Base-by-base conservation (phyloP, 1,140 invertebrate species). In the Nephila pilipes region DNA sequence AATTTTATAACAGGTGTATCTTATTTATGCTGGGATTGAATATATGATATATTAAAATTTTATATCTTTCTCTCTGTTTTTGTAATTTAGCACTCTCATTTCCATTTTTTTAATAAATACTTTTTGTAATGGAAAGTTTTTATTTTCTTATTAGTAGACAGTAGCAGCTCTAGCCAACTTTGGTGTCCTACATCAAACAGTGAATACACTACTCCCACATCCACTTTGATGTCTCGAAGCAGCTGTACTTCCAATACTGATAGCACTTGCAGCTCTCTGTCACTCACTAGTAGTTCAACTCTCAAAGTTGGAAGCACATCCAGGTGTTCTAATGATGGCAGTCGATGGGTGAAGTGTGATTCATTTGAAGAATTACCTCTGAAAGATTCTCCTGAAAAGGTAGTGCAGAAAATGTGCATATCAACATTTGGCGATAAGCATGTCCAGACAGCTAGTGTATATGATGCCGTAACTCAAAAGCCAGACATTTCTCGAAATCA, bases 171-270 rank as follows among this genome's bases (percentile, higher is more conserved):
- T 25, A 60, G 18, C 16, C 91, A 92, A 3, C 32, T 88, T 36
- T 80, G 85, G 57, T 65, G 81, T 18, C 25, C 83, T 16, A 57
- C 81, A 29, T 46, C 46, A 16, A 93, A 22, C 46, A 79, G 85
- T 79, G 36, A 57, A 16, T 65, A 81, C 57, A 93, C 85, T n/a
- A 93, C 93, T 54, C 87, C 87, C 36, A 90, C 87, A 38, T 93
- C 93, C 29, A 90, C 93, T 14, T 38, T 93, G 10, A 69, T 93
- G 88, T 93, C 93, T 29, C 25, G 93, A n/a, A 90, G 93, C 32
- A 93, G 93, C 63, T 93, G 88, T 63, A 81, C 92, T 14, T 93
- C 92, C 46, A 85, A 89, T 22, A 93, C 87, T 14, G 92, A 93
- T 29, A 93, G 92, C 57, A 85, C 87, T 25, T 89, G 80, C 46